Base-by-base conservation (phyloP, 2,888 invertebrate species). In the Ormyrus pomaceus region DNA sequence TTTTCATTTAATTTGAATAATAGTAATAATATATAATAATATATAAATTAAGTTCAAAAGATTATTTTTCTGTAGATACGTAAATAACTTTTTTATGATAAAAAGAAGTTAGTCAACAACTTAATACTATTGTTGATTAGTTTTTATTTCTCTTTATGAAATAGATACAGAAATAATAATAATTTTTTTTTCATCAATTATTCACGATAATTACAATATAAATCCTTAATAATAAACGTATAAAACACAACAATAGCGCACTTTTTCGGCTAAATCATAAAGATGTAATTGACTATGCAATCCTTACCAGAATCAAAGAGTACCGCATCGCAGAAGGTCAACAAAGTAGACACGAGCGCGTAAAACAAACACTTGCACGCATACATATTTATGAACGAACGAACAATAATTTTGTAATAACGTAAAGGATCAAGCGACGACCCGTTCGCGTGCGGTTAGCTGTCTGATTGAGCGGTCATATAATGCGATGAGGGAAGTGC, bases 391-490 rank as follows among this genome's bases (percentile, higher is more conserved):
- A 4, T 2, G 34, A 34, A 4, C 34, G 34, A 34, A 34, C 34
- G 34, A 34, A 34, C 34, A 34, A 4, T 34, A 34, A 34, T 34
- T 34, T 34, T 34, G 34, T 13, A 66, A 66, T 66, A 66, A 13
- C 19, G 58, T 53, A 72, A 72, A 51, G 61, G 56, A 62, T 51
- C n/a, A 8, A 48, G 34, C 64, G 46, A 5, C 64, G 46, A 5
- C n/a, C 11, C 48, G 69, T 46, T 34, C 48, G 19, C 61, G 59
- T 51, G 34, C 34, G 10, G 53, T 68, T 61, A 66, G 61, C 19
- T 10, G 62, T 13, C 48, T 76, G 62, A 76, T 69, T 69, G 62
- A 69, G 48, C 62, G 6, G 11, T 69, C 11, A 62, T 64, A 55
- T 69, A 69, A 56, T 56, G 13, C 9, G 34, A 53, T 13, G 70